phyloP scores from a whole-genome alignment of 2,797 vertebrate genomes.

The Pangasius krempfi region DNA sequence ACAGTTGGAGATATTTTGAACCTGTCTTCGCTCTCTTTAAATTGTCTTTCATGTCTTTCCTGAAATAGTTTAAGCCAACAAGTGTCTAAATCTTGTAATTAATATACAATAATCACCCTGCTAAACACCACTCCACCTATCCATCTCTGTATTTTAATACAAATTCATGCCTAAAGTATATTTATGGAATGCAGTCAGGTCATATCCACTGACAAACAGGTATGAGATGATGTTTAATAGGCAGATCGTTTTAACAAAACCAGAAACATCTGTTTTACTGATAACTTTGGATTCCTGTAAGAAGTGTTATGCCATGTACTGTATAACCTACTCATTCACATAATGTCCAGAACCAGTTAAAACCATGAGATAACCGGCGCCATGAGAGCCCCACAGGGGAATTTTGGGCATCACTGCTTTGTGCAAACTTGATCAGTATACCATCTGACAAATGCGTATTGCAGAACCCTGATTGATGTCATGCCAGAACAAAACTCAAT shows the following conservation, averaged over 20 bases:
- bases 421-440: slow-evolving; percentile 50
- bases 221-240: background rate
- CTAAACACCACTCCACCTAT: background rate
- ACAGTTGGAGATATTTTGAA: background rate
- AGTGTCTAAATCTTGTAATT: background rate
- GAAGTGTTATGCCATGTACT: background rate
- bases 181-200: background rate
- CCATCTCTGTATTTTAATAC: background rate
- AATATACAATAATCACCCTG: background rate
- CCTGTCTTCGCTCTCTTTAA: background rate
- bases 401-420: slow-evolving; percentile 55
- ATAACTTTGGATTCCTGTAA: background rate
- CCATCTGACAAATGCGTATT: slow-evolving; percentile 46
- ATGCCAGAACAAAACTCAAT: slow-evolving; percentile 57
- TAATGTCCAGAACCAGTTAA: slow-evolving; percentile 49
- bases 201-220: background rate
- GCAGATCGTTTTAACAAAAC: background rate
- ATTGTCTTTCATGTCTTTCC: background rate
- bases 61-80: background rate
- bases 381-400: slow-evolving; percentile 38
- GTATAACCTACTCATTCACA: slow-evolving; percentile 15
- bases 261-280: background rate
- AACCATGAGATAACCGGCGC: slow-evolving; percentile 51
- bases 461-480: slow-evolving; percentile 58
- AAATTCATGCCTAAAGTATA: background rate